Evolutionary conservation across 64 coral and sea anemone species (phyloP), one percentile per base, ranked within the genome.

Genomic region (Catalaphyllia jardinei): DNA sequence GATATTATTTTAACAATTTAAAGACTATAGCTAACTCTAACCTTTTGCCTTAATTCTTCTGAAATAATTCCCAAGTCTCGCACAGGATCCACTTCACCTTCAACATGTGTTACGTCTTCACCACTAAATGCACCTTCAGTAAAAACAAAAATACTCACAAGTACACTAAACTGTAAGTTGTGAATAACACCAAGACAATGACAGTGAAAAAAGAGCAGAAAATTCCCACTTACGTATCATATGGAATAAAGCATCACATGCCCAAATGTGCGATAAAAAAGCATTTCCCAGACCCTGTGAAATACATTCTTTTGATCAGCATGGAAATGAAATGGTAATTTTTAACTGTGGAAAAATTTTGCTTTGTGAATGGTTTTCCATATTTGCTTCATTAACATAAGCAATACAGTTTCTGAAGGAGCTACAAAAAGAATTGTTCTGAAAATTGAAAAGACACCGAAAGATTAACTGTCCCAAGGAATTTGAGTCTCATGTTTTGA

Each of bases 211-310:
- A 74, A 59, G 46, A 84, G 14, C 7, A 24, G n/a, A 19, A n/a
- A 49, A 17, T 25, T 90, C 22, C n/a, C 71, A 99, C 97, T 99
- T 93, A 99, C 97, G 91, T 77, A 99, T 87, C 79, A 99, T 88
- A 91, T 99, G 97, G 25, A 99, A 93, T 76, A 99, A 72, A 6
- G 97, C 97, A 93, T 99, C 97, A 91, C 97, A 99, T 17, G 97
- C 97, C 88, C 90, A 93, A 19, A 99, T 99, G 73, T 99, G 97
- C 0, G 97, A 99, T 62, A 99, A 67, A 75, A 99, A 99, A 10
- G 97, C 97, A 93, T 99, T 99, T 76, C 97, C 97, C 31, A 99
- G 91, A 67, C 97, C 97, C 97, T 99, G 62, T 22, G 79, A 79
- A 59, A 60, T 16, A 50, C 33, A 52, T 28, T 52, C 18, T 18